A percentile compares a stretch with the other conserved stretches of the same genome.
These are phyloP conservation scores for Matsumyia berberina DNA, from an alignment of 2,888 invertebrate genomes.

Conservation along the genomic window DNA sequence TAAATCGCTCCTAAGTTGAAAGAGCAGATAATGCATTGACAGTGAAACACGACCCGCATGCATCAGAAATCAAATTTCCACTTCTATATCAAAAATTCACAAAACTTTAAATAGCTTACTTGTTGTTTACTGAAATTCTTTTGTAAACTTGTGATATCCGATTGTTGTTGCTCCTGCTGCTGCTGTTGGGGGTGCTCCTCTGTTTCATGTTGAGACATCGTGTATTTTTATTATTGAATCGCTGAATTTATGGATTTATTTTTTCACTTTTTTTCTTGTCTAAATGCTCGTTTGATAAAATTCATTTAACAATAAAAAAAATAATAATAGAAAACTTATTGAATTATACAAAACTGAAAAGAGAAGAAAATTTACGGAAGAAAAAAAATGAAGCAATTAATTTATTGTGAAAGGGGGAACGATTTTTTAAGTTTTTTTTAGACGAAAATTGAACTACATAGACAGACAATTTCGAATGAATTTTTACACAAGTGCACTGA, in stretches of 20 bases:
- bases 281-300: constrained; percentile 58
- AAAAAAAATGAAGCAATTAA: constrained; percentile 15
- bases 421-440: constrained; percentile 21
- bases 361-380: constrained; percentile 23
- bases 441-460: not conserved
- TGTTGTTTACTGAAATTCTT: constrained; percentile 79
- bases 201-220: constrained; percentile 67
- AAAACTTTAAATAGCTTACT: constrained; percentile 74
- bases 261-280: constrained; percentile 29
- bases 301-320: constrained; percentile 43
- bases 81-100: no score
- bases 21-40: not conserved
- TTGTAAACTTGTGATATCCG: constrained; percentile 78
- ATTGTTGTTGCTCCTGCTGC: constrained; percentile 49
- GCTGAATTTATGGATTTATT: constrained; percentile 31
- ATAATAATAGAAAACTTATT: constrained; percentile 14
- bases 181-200: constrained; percentile 62
- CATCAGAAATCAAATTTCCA: no score
- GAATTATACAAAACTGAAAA: constrained; percentile 73
- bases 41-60: constrained; percentile 10
- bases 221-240: constrained; percentile 28
- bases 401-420: not conserved
- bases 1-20: not conserved
- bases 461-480: not conserved
- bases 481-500: constrained; percentile 17